Base-by-base conservation (phyloP, 2,797 vertebrate species). In the Helicolenus hilgendorfi region DNA sequence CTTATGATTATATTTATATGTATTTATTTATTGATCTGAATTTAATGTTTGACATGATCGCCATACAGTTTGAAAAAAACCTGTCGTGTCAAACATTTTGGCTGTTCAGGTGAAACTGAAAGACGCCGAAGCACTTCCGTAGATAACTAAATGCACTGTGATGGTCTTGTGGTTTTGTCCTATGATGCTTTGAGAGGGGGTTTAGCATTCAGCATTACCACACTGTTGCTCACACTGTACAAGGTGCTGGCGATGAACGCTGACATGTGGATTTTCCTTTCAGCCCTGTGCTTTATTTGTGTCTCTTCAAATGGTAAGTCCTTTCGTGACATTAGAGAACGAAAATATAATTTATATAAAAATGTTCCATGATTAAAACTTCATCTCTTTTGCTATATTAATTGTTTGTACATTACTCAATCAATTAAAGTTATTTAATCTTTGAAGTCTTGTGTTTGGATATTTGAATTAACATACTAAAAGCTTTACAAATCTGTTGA, bases 121-220 rank as follows among this genome's bases (percentile, higher is more conserved):
- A 78, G 27, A 10, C 9, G 10, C 3, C 2, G 6, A 14, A 62
- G 10, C 0, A 7, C 22, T 72, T 86, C 36, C 13, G 20, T 5
- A 4, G 45, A 11, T 2, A 33, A 7, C 1, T 6, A 13, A 14
- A n/a, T 10, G 20, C 31, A 10, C 4, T 11, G n/a, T 13, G 13
- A 20, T 45, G 67, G 67, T 87, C 77, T 85, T 91, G 93, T 86
- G 90, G 87, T 89, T 94, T 94, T 79, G 45, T 89, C 67, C 76
- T 64, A 27, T 90, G 88, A 93, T 84, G 85, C 85, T 79, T n/a
- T 8, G 45, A 45, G 10, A 1, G 71, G 22, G 56, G 8, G 1
- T 6, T 75, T 75, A 2, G 35, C 7, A 6, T 11, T 2, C 5
- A 31, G 8, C 14, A 1, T 5, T 0, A 4, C 22, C n/a, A 20